Base-by-base conservation (phyloP, 92 coral and sea anemone genomes). In the Isaurus tuberculatus region DNA sequence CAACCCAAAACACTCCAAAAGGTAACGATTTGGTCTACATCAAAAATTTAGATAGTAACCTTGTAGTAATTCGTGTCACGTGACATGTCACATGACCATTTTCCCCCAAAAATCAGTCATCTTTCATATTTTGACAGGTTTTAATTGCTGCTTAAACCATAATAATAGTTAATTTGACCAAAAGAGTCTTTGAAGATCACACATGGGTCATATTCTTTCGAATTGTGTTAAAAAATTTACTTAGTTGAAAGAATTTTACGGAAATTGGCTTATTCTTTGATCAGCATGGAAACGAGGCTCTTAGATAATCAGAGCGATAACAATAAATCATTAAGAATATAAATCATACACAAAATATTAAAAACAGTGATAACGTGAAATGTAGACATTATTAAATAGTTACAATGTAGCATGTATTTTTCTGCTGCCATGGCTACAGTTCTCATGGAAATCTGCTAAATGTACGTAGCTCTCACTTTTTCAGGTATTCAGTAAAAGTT, bases 1-100 rank as follows among this genome's bases (percentile, higher is more conserved):
- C 65, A 57, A 57, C 65, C 65, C 65, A 57, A 46, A 46, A 46
- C 57, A 46, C 57, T 46, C 57, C 57, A 46, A 57, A 57, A 57
- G 65, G 65, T 57, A 57, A 57, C 17, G 65, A 57, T 13, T n/a
- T 60, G 66, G 66, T 60, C 66, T 60, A 20, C 66, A 60, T 60
- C 66, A 23, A 60, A 60, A 60, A 60, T 60, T 60, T 4, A 10
- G 66, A 60, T 60, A 60, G 66, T 60, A 20, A 60, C 66, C 66
- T 60, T 4, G 66, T 28, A 60, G 66, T 60, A 20, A 60, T 60
- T 60, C 66, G 22, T 13, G 66, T 60, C 66, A 60, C 66, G 23
- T 60, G 66, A 60, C 66, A 60, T 60, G 66, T 60, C 66, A 60
- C n/a, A n/a, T n/a, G n/a, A n/a, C n/a, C n/a, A n/a, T n/a, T n/a